Percentiles rank a stretch among this genome's conserved stretches.
These are phyloP conservation scores for Microdon myrmicae DNA, from an alignment of 2,888 invertebrate species.

Conservation along the genomic window DNA sequence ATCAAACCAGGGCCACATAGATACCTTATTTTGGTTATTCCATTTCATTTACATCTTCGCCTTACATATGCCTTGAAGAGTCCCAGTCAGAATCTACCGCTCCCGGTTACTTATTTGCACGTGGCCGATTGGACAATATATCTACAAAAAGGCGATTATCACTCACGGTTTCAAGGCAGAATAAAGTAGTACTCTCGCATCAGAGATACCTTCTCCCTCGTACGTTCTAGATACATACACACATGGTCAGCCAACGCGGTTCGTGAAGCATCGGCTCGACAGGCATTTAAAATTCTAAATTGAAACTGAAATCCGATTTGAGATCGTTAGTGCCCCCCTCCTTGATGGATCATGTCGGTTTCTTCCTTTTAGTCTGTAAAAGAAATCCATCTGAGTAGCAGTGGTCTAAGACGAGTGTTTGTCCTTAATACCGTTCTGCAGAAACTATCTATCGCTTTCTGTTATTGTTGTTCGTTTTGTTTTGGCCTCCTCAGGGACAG, in stretches of 20 bases:
- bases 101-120: slow-evolving; percentile 37
- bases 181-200: slow-evolving; percentile 29
- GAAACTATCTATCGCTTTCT: slow-evolving; percentile 1
- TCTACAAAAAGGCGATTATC: slow-evolving; percentile 31
- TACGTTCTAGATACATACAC: slow-evolving; percentile 32
- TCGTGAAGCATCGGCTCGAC: slow-evolving; percentile 1
- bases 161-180: slow-evolving; percentile 7
- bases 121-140: slow-evolving; percentile 40
- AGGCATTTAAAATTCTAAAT: slow-evolving; percentile 24
- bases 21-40: background rate
- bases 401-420: slow-evolving; percentile 13
- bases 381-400: slow-evolving; percentile 40
- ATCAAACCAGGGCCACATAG: background rate
- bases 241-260: background rate
- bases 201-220: slow-evolving; percentile 32
- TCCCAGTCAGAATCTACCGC: slow-evolving; percentile 5
- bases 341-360: slow-evolving; percentile 15
- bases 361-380: slow-evolving; percentile 30
- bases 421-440: slow-evolving; percentile 15
- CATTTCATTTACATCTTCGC: background rate
- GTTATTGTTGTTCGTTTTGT: background rate
- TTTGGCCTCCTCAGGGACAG: no score
- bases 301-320: slow-evolving; percentile 26
- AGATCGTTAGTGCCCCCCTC: slow-evolving; percentile 24
- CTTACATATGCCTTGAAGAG: slow-evolving; percentile 3